Evolutionary conservation across 1,140 invertebrate species (phyloP), one percentile per base, ranked within the genome.

Genomic region (Scaptomyza hsui): DNA sequence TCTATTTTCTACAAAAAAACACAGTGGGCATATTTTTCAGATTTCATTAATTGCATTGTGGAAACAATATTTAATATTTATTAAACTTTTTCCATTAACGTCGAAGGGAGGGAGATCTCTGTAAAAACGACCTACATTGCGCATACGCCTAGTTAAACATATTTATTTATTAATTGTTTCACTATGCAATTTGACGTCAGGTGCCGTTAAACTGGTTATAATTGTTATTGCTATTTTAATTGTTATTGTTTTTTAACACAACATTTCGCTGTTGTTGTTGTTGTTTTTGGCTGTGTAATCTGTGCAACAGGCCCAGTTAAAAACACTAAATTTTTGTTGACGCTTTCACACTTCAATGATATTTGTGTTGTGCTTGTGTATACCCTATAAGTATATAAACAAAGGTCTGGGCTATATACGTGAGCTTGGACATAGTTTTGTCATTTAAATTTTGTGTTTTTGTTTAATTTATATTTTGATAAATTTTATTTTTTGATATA

Each of bases 211-310:
- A 59, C 53, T 48, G 47, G 15, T 10, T 44, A 29, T 44, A 42
- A 49, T 45, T 67, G 6, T 44, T 59, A 21, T 60, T 51, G 24
- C 51, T 59, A 3, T n/a, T 32, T n/a, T 42, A 24, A 32, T 24
- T 59, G 13, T 35, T 67, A 35, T 60, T 62, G 47, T 62, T 61
- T 65, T 47, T 47, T 39, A 48, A 53, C 65, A 62, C 48, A 12
- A 51, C 26, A 29, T 26, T 4, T 18, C 41, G 29, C 10, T 35
- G 15, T 55, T 15, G 32, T 39, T 42, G n/a, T 56, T 49, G 24
- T 24, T 47, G 16, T 24, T 65, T 15, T 52, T 61, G 12, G 10
- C 32, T 35, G 18, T 26, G 12, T 18, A 18, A 45, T 42, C 24
- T 37, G 19, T 45, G 39, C 32, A 39, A 51, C 29, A 21, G 3